Base-by-base conservation (phyloP, 1,140 invertebrate genomes). In the Pogonognathellus flavescens region DNA sequence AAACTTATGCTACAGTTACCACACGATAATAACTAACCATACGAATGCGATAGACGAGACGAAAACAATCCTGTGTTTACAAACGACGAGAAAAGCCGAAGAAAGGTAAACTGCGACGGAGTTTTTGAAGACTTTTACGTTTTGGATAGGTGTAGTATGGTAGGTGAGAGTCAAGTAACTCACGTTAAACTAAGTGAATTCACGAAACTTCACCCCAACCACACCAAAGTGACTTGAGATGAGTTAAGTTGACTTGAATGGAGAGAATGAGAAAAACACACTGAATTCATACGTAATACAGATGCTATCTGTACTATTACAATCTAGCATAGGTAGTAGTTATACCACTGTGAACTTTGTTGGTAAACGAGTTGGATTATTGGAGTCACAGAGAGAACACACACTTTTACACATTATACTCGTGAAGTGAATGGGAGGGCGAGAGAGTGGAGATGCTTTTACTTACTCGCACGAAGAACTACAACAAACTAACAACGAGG, bases 401-500 rank as follows among this genome's bases (percentile, higher is more conserved):
- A 41, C 31, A 41, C 31, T 41, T 41, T 41, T 41, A 41, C 31
- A 41, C 31, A 41, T 41, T 41, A 41, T 41, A 41, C 31, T 41
- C 6, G 6, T 6, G n/a, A 41, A 41, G 31, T 41, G 66, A 70
- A 16, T n/a, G 14, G n/a, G 70, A 50, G 70, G 16, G 25, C 31
- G 31, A 41, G 62, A 31, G 62, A 66, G 62, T 49, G 13, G 53
- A 57, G 53, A 57, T 16, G 70, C 70, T 50, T 76, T 76, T 76
- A 76, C 70, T 76, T 76, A 31, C 41, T 50, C 70, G 70, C 5
- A 76, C 70, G 70, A 14, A 49, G 70, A 76, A 76, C 70, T 25
- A 76, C 70, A 31, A 76, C 70, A 76, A 76, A 76, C 70, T 76
- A 76, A 76, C 70, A 76, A 76, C 70, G 70, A 76, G 70, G 49